Evolutionary conservation across 2,888 invertebrate genomes (phyloP), one percentile per base, ranked within the genome.

Genomic region (Eledona agricola): DNA sequence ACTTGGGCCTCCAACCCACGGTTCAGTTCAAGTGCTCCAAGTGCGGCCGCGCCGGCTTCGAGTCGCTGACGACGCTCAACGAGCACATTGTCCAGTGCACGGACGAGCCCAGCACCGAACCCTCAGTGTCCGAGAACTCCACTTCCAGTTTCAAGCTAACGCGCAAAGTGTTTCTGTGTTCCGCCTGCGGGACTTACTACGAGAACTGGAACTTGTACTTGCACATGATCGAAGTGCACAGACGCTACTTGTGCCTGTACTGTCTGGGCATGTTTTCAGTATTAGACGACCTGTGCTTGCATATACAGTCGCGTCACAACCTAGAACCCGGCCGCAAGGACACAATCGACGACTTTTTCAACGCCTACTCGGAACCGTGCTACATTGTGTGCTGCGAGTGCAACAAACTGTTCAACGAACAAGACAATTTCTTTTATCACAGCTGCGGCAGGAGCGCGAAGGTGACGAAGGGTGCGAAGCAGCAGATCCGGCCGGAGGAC

Each of bases 151-250:
- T 87, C 32, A 80, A 85, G 70, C 83, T 87, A 28, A 86, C 87
- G n/a, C 79, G 88, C 26, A 89, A 89, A 72, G 89, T 90, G 53
- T 92, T 88, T 72, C 77, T 90, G 38, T 92, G 92, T 72, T 87
- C 89, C 6, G 87, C 89, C 0, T 92, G 92, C 73, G 88, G 87
- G 28, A 89, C 88, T 5, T 90, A 90, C 69, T 91, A 90, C 77
- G 90, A 91, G 75, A 89, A 89, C 67, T 91, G 90, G 89, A 89
- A 90, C 76, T 80, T 92, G 52, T 92, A 91, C 72, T 75, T 90
- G 29, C 93, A 93, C 66, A 91, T 92, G 85, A 81, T 88, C 42
- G 90, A 91, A 69, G 84, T 87, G 50, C 93, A 93, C 73, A 85
- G 86, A 64, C 83, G 90, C 42, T 89, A 87, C 70, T 88, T 91